Base-by-base conservation (phyloP, 2,797 vertebrate species). In the Phoebastria nigripes region DNA sequence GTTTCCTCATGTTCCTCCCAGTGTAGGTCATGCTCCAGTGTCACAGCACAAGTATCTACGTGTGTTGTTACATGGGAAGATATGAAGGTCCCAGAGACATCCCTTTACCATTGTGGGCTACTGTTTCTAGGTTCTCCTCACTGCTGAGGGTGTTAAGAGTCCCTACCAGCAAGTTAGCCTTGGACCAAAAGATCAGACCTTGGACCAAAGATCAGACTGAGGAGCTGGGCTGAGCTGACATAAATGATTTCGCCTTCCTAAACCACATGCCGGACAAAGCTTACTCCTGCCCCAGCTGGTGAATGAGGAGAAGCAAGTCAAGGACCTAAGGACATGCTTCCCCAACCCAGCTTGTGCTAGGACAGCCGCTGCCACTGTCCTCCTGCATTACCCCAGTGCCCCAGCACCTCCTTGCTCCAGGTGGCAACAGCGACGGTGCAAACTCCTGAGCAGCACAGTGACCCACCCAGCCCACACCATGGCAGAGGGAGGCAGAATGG, bases 1-100 rank as follows among this genome's bases (percentile, higher is more conserved):
- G 15, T 20, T 10, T 29, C 44, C 10, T 62, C 13, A 3, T 29
- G 15, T 19, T 69, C 14, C 16, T 79, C n/a, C 7, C 25, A n/a
- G 22, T 7, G 9, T 11, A 49, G 33, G 7, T 46, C 33, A 29
- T 29, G 44, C 47, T 42, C 18, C 52, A 39, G 25, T 20, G 20
- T 31, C 65, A 82, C 26, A 66, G 59, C 11, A 51, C 0, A 0
- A 39, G 6, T 12, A 35, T 12, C 33, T n/a, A 29, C 0, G 0
- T 9, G 6, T 6, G 0, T 12, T 47, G 44, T 52, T 33, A 25
- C 5, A 9, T 8, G 11, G 51, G 24, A 63, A 46, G 47, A 55
- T 15, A 8, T 0, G 31, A 73, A 29, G 3, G 4, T 73, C 16
- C 47, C 20, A 70, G 25, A 76, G 25, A 15, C 4, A n/a, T 21